Conservation (phyloP, 2,113 vertebrate genomes). For the Sapayoa aenigma region DNA sequence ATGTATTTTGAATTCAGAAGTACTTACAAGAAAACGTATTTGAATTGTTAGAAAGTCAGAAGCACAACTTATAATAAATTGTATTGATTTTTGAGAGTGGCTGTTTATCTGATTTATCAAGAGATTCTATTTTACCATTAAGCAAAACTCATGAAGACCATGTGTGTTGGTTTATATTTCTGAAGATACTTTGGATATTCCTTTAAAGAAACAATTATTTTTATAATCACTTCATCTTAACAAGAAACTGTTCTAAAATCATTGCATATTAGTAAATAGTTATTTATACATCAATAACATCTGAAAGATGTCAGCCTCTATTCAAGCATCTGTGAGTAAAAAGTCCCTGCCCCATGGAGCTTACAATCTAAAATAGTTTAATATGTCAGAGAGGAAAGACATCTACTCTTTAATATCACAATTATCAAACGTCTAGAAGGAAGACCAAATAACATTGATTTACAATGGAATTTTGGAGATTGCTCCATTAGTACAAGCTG, state of each 20-base stretch:
- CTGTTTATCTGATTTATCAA: background rate
- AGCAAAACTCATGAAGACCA: conserved; percentile 37
- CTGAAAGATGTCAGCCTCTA: background rate
- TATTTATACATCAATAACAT: background rate
- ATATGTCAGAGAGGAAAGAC: background rate
- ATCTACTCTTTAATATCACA: background rate
- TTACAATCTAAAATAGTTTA: conserved; percentile 32
- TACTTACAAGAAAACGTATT: background rate
- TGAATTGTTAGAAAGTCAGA: background rate
- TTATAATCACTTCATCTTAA: background rate
- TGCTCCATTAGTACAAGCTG: background rate
- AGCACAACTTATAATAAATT: background rate
- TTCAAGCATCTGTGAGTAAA: background rate
- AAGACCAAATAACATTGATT: background rate
- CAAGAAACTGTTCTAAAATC: background rate
- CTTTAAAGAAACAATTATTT: background rate
- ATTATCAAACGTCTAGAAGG: background rate
- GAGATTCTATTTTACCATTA: conserved; percentile 52
- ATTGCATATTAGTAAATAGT: background rate
- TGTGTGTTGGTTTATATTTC: conserved; percentile 34
- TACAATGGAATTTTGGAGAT: background rate
- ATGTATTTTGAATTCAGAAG: background rate
- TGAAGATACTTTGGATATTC: conserved; percentile 43
- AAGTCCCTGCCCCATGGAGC: conserved; percentile 32
- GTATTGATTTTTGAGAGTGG: background rate